Base-by-base conservation (phyloP, 2,797 vertebrate genomes). In the Mallotus villosus region DNA sequence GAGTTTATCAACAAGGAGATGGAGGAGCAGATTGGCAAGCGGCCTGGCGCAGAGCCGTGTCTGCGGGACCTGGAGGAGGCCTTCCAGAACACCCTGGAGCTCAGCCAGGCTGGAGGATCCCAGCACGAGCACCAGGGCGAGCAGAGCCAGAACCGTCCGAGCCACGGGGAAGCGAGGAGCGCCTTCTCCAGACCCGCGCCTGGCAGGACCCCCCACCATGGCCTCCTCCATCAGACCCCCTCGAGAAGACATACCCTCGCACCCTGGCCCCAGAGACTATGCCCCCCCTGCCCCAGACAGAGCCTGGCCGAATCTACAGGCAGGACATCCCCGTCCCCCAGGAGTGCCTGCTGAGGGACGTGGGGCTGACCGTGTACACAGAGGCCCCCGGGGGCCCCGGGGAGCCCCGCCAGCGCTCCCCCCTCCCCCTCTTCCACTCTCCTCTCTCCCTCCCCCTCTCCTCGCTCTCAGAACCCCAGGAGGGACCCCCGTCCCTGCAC, bases 1-100 rank as follows among this genome's bases (percentile, higher is more conserved):
- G 98, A 99, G 86, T 97, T 93, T 83, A 96, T 99, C 79, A 99
- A 99, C 86, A 98, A 98, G 82, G 96, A 97, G 72, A 93, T 99
- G 82, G 96, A 98, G 77, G 95, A 91, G 67, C 94, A 95, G 8
- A 92, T 91, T 68, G 89, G 86, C 71, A 94, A 92, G 72, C 88
- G 82, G 80, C 92, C 94, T 64, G 93, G 90, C 55, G 85, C 84
- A 69, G 81, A 82, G 61, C 82, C 76, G 76, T 82, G 67, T 74
- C 74, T 70, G 61, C 92, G 81, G 63, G 88, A 87, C 64, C 71
- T 86, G 21, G 84, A 89, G 49, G 80, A 86, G 9, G 73, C 76
- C 27, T 83, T 84, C 41, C 85, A 81, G 60, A 89, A 76, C 71
- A 74, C 81, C 79, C 72, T 80, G 61, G 85, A 86, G 27, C 78